Percentiles rank a stretch among this genome's conserved stretches.
phyloP scores from a whole-genome alignment of 2,113 vertebrate species.

The Theristicus caerulescens region DNA sequence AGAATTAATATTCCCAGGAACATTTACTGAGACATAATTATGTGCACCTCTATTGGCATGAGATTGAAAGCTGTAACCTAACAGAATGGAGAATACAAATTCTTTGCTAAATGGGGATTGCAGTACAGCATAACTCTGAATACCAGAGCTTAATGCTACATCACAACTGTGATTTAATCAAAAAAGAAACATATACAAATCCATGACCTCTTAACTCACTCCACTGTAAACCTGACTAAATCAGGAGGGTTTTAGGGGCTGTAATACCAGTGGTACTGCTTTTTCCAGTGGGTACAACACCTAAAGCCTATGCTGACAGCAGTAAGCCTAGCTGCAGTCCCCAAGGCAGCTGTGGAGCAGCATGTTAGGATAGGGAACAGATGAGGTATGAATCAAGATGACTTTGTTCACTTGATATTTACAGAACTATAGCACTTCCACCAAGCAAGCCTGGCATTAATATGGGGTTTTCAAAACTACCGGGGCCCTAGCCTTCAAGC shows the following conservation, averaged over 20 bases:
- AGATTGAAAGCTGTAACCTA: neutral
- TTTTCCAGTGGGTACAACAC: neutral
- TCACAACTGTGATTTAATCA: neutral
- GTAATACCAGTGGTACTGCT: neutral
- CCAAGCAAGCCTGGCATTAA: neutral
- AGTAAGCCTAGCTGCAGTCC: neutral
- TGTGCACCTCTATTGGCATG: neutral
- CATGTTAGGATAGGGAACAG: neutral
- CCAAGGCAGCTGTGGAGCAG: neutral
- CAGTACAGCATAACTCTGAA: neutral
- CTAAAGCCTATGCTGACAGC: neutral
- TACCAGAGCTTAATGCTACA: neutral
- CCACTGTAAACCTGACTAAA: neutral
- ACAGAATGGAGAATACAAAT: neutral
- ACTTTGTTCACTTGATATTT: neutral
- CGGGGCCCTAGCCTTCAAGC: neutral
- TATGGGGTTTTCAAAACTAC: neutral
- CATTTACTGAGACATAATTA: neutral
- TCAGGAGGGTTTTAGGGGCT: neutral
- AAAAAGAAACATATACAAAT: neutral
- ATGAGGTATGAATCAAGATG: neutral
- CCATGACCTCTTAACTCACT: neutral
- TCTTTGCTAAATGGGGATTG: neutral
- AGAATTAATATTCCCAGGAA: neutral
- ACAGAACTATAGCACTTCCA: neutral